Conservation (phyloP, 2,797 vertebrate genomes). For the Glossophaga mutica region DNA sequence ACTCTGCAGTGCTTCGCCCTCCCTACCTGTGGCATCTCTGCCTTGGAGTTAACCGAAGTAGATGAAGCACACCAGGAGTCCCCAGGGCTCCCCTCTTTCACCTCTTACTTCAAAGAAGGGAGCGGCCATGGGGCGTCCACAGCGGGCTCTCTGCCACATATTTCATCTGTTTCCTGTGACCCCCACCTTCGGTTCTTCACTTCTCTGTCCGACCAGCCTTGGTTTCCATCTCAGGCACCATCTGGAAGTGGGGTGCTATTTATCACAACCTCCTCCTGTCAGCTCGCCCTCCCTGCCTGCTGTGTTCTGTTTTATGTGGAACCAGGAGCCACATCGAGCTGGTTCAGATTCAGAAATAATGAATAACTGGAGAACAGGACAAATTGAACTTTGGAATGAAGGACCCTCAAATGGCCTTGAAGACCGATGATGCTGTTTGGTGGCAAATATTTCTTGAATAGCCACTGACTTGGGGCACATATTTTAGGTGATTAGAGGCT, state of each 20-base stretch:
- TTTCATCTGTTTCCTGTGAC: not conserved
- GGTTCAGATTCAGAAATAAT: not conserved
- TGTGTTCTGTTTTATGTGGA: not conserved
- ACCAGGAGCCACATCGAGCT: accelerated
- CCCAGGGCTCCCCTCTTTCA: not conserved
- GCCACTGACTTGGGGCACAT: not conserved
- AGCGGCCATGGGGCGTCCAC: not conserved
- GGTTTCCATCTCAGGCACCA: not conserved
- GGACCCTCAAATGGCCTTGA: not conserved
- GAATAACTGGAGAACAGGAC: not conserved
- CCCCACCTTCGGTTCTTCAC: accelerated
- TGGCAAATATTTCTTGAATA: not conserved
- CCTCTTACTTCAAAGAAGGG: not conserved
- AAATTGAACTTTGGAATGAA: not conserved
- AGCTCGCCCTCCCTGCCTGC: not conserved
- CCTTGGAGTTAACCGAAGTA: not conserved
- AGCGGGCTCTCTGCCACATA: accelerated
- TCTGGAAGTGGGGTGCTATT: not conserved
- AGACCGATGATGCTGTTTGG: not conserved
- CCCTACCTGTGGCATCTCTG: not conserved
- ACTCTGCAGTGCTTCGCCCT: not conserved
- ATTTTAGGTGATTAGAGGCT: not conserved
- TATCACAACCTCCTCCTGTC: not conserved
- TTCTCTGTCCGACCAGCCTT: not conserved
- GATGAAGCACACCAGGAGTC: not conserved